Evolutionary conservation across 2,797 vertebrate genomes (phyloP), one percentile per base, ranked within the genome.

Genomic region (Lates japonicus): DNA sequence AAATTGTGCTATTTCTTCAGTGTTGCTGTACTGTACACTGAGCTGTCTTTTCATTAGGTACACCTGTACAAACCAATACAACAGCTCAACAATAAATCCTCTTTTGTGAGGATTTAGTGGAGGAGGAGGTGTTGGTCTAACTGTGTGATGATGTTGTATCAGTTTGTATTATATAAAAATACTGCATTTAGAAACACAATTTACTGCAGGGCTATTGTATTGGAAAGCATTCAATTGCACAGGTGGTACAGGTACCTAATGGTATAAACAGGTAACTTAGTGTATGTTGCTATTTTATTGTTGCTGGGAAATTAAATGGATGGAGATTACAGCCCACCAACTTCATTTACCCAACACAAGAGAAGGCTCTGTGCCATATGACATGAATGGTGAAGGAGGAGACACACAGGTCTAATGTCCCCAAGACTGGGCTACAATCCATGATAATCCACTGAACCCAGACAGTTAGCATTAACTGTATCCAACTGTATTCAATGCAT

Each of bases 221-320:
- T 57, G 25, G 10, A 33, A 29, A 33, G 19, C 13, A 63, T 73
- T 33, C 20, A 37, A 54, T 19, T 64, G 42, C 17, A 48, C 25
- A 13, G 2, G 44, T 48, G 42, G 42, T 31, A 29, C 17, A 29
- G 29, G n/a, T 22, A 41, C 52, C 52, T 55, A 16, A 55, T 52
- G n/a, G n/a, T 10, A 19, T 35, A 20, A 59, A 3, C 2, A 70
- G 20, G 20, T 70, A 33, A 44, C 5, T 46, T 6, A 25, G 13
- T n/a, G 20, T 16, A 37, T 54, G 39, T 29, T 62, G 22, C n/a
- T 29, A 25, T 29, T 54, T 59, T 62, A 54, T 9, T 58, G 37
- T 58, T 55, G 16, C 29, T 74, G 35, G 29, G 11, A 57, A 52
- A 52, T 74, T 8, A 69, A 62, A 74, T 52, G 25, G 67, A 48